Evolutionary conservation across 2,113 vertebrate species (phyloP).

Genomic region (Leptocoma aspasia): DNA sequence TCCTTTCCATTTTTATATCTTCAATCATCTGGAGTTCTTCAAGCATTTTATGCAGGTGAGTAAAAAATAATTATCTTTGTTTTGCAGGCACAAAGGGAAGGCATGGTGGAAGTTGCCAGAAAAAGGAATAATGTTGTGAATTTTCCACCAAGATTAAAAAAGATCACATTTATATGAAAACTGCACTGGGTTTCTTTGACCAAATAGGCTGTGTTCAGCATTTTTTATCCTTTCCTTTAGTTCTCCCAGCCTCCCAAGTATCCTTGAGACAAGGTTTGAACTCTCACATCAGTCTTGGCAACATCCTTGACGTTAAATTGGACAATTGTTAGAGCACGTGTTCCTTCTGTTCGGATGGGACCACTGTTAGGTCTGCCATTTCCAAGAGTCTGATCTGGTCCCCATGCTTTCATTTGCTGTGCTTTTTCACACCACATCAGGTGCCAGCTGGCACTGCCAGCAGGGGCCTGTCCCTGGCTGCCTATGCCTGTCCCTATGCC

Average conservation of each 20-base stretch:
- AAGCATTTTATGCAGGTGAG: constrained; percentile 49
- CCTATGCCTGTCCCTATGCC: no score
- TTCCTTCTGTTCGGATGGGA: background rate
- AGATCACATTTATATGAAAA: background rate
- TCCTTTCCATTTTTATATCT: constrained; percentile 30
- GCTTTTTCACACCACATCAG: background rate
- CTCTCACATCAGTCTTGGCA: background rate
- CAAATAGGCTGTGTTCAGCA: background rate
- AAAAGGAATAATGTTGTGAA: background rate
- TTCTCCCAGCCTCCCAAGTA: background rate
- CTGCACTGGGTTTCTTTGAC: background rate
- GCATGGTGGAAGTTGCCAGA: background rate
- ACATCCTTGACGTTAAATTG: background rate
- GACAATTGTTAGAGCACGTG: background rate
- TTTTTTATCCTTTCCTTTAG: background rate
- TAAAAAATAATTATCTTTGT: constrained; percentile 43
- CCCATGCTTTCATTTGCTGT: background rate
- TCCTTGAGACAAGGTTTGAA: background rate
- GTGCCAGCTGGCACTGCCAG: background rate
- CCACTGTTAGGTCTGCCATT: background rate
- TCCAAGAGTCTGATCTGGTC: background rate
- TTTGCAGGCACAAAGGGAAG: background rate
- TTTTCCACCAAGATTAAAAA: background rate
- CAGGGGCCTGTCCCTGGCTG: background rate
- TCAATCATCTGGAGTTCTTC: constrained; percentile 41